phyloP scores from a whole-genome alignment of 2,113 vertebrate species.

The Stigmatopora argus region DNA sequence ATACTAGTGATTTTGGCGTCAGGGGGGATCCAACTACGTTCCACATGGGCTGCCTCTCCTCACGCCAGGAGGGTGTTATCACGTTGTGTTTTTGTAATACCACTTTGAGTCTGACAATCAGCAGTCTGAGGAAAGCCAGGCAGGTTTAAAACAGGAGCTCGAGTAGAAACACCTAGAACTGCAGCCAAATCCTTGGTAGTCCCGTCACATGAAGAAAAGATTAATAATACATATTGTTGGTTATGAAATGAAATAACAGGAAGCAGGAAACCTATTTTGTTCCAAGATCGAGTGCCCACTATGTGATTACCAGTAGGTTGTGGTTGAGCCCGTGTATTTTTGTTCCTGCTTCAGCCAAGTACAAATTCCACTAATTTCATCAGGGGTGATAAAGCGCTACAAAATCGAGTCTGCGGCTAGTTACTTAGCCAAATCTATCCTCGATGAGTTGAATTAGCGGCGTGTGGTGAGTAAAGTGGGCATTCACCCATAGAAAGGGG shows the following conservation, averaged over 20 bases:
- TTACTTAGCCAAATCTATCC: slow-evolving; percentile 64
- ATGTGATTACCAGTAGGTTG: background rate
- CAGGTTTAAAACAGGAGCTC: background rate
- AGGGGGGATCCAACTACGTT: slow-evolving; percentile 24
- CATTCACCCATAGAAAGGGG: slow-evolving; percentile 56
- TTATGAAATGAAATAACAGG: slow-evolving; percentile 12
- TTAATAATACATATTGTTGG: slow-evolving; percentile 6
- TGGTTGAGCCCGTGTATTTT: background rate
- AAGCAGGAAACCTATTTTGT: slow-evolving; percentile 32
- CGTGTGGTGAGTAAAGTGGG: slow-evolving; percentile 51
- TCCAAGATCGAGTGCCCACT: background rate
- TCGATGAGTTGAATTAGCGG: slow-evolving; percentile 66
- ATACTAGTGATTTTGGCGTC: slow-evolving; percentile 19
- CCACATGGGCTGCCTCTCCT: slow-evolving; percentile 20
- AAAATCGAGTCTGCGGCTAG: slow-evolving; percentile 64
- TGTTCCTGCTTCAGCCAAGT: slow-evolving; percentile 21
- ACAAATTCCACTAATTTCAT: slow-evolving; percentile 63
- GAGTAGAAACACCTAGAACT: background rate
- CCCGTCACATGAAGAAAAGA: background rate
- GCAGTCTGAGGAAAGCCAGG: slow-evolving; percentile 2
- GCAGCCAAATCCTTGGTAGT: background rate
- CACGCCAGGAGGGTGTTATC: slow-evolving; percentile 5
- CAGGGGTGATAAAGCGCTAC: slow-evolving; percentile 65
- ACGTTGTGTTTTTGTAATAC: slow-evolving; percentile 14
- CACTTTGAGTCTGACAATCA: slow-evolving; percentile 13